Evolutionary conservation across 37 sponge, comb jelly and placozoan species (phyloP), one percentile per base, ranked within the genome.

Genomic region (Spongia lamella): DNA sequence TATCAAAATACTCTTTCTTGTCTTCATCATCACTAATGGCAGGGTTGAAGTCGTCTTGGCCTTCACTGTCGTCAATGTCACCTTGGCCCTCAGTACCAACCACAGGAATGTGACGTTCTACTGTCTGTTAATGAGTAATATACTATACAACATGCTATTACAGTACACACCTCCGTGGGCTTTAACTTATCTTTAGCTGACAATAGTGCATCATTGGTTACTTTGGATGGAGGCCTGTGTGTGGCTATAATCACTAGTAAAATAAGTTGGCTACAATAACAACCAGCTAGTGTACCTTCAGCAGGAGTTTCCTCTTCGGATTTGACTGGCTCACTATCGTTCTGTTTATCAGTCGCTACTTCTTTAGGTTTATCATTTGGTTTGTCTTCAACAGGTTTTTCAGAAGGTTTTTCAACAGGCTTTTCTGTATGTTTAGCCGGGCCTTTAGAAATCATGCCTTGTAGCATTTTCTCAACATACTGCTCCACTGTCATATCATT

Each of bases 1-100:
- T 63, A 75, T 91, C 92, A 67, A 91, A 85, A 75, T 54, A 91
- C 69, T 91, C 92, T 50, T 77, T 91, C 87, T 91, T 91, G 66
- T 79, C 83, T 47, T 82, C 92, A 51, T 91, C 92, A 32, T 91
- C 92, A 35, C 66, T 34, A 31, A 91, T 91, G 76, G 76, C 58
- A 13, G 76, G 67, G 73, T 85, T 65, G 49, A 50, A 72, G 1
- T 36, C 40, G 1, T 54, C 26, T 3, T 70, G 56, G 1, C 61
- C 59, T 21, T 56, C 38, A 0, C 69, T 33, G n/a, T n/a, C n/a
- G n/a, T n/a, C n/a, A n/a, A n/a, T n/a, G n/a, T n/a, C n/a, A 27
- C 50, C 76, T 7, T 37, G 38, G 30, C 34, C 53, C 7, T 38
- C 13, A 11, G 53, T 70, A 1, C 70, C 80, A 17, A 84, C 85